Conservation (phyloP, 1,140 invertebrate genomes). For the Bursaphelenchus mucronatus region DNA sequence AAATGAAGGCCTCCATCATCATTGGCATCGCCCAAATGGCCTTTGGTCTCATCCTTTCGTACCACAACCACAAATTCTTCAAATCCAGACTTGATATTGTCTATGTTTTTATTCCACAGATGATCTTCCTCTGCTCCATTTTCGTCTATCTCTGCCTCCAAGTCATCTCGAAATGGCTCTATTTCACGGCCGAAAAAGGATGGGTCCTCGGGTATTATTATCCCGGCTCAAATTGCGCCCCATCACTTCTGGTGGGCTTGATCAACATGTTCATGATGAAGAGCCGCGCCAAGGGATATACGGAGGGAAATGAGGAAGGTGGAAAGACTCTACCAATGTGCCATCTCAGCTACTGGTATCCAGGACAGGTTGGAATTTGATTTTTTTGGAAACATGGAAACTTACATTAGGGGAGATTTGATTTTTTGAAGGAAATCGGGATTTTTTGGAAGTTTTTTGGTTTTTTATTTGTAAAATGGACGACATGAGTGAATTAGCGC, state of each 20-base stretch:
- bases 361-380: constrained; percentile 51
- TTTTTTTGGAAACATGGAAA: constrained; percentile 4
- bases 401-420: background rate
- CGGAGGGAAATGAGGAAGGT: background rate
- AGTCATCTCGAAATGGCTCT: constrained; percentile 82
- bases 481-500: too few species aligned
- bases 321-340: constrained; percentile 23
- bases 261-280: constrained; percentile 67
- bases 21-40: constrained; percentile 94
- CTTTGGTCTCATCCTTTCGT: constrained; percentile 83
- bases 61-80: constrained; percentile 74
- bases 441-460: constrained; percentile 15
- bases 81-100: constrained; percentile 69
- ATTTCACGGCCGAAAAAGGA: constrained; percentile 29
- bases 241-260: constrained; percentile 68
- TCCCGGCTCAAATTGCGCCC: constrained; percentile 64
- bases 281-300: constrained; percentile 44
- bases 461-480: background rate
- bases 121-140: constrained; percentile 78
- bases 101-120: constrained; percentile 86
- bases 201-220: constrained; percentile 51
- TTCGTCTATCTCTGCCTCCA: constrained; percentile 90
- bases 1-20: constrained; percentile 97
- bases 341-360: constrained; percentile 58
- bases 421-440: too few species aligned